Evolutionary conservation across 2,888 invertebrate species (phyloP).

Genomic region (Mesodorylaimus sp.): DNA sequence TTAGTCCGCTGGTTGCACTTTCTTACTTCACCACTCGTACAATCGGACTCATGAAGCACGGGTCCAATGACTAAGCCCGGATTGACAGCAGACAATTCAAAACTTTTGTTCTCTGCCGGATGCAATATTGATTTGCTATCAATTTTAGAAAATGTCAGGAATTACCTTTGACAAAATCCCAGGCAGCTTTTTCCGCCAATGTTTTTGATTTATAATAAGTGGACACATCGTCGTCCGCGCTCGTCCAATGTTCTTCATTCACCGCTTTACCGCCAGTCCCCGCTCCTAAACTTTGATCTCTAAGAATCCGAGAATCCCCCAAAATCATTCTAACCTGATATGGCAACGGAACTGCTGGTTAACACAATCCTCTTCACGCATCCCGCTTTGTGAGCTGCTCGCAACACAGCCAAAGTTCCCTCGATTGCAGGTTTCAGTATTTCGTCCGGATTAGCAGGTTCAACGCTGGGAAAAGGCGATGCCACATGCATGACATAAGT

Average conservation of each 20-base stretch:
- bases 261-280: conserved; percentile 27
- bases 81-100: conserved; percentile 34
- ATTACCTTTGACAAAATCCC: conserved; percentile 37
- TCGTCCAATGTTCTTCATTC: conserved; percentile 34
- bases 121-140: not conserved
- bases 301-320: not conserved
- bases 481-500: conserved; percentile 7
- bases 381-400: conserved; percentile 33
- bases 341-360: conserved; percentile 35
- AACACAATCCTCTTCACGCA: conserved; percentile 37
- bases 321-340: conserved; percentile 10
- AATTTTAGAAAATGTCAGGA: not conserved
- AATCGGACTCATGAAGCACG: conserved; percentile 16
- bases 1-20: no score
- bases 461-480: conserved; percentile 3
- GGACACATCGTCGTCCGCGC: conserved; percentile 18
- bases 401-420: conserved; percentile 36
- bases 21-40: conserved; percentile 5
- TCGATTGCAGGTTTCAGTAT: conserved; percentile 36
- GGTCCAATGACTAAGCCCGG: conserved; percentile 36
- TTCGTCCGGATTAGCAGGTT: conserved; percentile 20
- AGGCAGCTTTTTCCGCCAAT: conserved; percentile 40
- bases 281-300: not conserved
- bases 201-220: conserved; percentile 36
- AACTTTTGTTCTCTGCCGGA: not conserved